phyloP scores from a whole-genome alignment of 1,140 invertebrate genomes.

The Euborellia annulipes region DNA sequence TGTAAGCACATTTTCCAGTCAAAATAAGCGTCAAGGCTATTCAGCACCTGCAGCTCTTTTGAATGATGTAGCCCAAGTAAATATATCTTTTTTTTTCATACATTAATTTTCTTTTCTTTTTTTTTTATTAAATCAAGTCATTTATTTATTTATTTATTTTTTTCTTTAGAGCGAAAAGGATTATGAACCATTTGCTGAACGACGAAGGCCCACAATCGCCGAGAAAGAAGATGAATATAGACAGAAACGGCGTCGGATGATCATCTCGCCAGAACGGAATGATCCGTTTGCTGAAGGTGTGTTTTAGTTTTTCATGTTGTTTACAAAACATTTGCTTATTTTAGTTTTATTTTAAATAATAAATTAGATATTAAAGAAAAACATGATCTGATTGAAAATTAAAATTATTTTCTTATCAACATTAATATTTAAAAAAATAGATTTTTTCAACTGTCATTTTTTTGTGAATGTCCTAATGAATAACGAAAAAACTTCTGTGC shows the following conservation, averaged over 20 bases:
- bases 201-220: slow-evolving; percentile 75
- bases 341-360: too few relatives aligned
- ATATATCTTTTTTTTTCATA: slow-evolving; percentile 18
- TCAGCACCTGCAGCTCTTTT: slow-evolving; percentile 75
- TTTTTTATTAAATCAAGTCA: slow-evolving; percentile 1
- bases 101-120: slow-evolving; percentile 3
- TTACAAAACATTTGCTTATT: too few relatives aligned
- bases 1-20: slow-evolving; percentile 38
- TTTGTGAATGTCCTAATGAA: too few relatives aligned
- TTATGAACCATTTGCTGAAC: slow-evolving; percentile 92
- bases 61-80: slow-evolving; percentile 77
- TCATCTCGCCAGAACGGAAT: slow-evolving; percentile 88
- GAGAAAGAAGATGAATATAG: slow-evolving; percentile 95
- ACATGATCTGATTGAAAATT: slow-evolving; percentile 6
- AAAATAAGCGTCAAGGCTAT: slow-evolving; percentile 56
- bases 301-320: slow-evolving; percentile 30
- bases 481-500: too few relatives aligned
- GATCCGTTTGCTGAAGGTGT: slow-evolving; percentile 97
- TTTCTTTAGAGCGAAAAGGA: slow-evolving; percentile 67
- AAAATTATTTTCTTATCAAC: not conserved
- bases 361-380: too few relatives aligned
- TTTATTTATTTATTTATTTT: slow-evolving; percentile 14
- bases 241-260: slow-evolving; percentile 67
- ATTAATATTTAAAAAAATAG: not conserved
- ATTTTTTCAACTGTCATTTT: too few relatives aligned